Conservation (phyloP, 2,113 vertebrate genomes). For the Ivindomyrus marchei region DNA sequence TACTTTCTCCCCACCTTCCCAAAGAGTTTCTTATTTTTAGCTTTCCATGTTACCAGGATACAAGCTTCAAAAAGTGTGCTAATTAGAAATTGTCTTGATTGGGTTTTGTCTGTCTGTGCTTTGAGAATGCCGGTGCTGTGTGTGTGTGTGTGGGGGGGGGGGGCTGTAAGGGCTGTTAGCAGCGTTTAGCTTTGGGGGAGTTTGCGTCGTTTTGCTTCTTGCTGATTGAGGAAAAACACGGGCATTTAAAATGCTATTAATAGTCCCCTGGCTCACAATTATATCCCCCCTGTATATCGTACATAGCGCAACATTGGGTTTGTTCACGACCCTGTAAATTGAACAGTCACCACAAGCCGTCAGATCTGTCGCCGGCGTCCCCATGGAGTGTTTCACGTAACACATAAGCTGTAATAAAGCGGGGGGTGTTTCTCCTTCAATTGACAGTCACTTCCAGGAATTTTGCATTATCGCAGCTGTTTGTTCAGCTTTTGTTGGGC, state of each 20-base stretch:
- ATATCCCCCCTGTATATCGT: not conserved
- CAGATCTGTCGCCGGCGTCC: not conserved
- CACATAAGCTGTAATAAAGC: not conserved
- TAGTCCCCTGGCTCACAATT: not conserved
- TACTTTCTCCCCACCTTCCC: not conserved
- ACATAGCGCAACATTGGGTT: not conserved
- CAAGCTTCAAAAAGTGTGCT: not conserved
- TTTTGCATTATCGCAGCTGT: not conserved
- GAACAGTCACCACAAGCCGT: no score
- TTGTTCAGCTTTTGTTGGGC: not conserved
- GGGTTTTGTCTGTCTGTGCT: not conserved
- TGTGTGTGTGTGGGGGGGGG: not conserved
- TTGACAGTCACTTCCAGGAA: not conserved
- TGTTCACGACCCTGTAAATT: no score
- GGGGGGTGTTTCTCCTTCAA: not conserved
- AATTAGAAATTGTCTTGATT: not conserved
- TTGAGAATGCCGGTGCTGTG: not conserved
- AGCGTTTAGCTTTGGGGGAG: not conserved
- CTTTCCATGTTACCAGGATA: not conserved
- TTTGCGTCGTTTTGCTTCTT: not conserved
- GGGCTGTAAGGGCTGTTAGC: not conserved
- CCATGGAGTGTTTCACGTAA: not conserved
- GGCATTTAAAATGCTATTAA: not conserved
- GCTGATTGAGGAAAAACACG: not conserved
- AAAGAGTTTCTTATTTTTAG: not conserved